phyloP scores from a whole-genome alignment of 2,888 invertebrate species.

The Zootermopsis nevadensis region DNA sequence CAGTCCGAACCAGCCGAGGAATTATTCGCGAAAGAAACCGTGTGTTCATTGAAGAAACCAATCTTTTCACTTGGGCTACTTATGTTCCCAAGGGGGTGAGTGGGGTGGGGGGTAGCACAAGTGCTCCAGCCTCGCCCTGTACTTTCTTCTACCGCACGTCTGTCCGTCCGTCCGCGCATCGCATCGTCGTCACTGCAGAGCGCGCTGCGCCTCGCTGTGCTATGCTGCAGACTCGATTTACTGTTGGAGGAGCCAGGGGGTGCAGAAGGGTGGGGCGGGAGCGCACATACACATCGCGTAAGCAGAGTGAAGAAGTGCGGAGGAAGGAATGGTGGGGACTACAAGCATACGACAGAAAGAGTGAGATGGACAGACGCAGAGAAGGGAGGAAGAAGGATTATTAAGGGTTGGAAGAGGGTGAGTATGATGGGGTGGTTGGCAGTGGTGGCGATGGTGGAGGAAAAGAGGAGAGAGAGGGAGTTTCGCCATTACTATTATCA shows the following conservation, averaged over 20 bases:
- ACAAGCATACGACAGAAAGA: conserved; percentile 14
- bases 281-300: background rate
- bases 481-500: conserved; percentile 51
- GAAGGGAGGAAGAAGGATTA: conserved; percentile 40
- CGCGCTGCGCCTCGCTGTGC: background rate
- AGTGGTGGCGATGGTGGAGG: background rate
- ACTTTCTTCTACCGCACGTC: conserved; percentile 15
- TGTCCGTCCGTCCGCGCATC: background rate
- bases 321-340: background rate
- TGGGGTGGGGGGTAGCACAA: background rate
- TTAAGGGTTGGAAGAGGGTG: conserved; percentile 42
- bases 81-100: conserved; percentile 2
- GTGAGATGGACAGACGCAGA: conserved; percentile 25
- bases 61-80: background rate
- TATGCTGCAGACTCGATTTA: conserved; percentile 14
- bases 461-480: conserved; percentile 20
- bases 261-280: background rate
- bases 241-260: conserved; percentile 26
- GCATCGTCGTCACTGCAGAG: background rate
- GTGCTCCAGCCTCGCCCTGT: conserved; percentile 8
- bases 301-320: background rate
- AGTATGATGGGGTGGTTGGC: conserved; percentile 28
- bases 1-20: too few species aligned
- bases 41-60: too few species aligned
- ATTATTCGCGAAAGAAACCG: too few species aligned